Percentiles rank a stretch among this genome's conserved stretches.
These are phyloP conservation scores for Siniperca undulata DNA, from an alignment of 2,797 vertebrate species.

Conservation along the genomic window DNA sequence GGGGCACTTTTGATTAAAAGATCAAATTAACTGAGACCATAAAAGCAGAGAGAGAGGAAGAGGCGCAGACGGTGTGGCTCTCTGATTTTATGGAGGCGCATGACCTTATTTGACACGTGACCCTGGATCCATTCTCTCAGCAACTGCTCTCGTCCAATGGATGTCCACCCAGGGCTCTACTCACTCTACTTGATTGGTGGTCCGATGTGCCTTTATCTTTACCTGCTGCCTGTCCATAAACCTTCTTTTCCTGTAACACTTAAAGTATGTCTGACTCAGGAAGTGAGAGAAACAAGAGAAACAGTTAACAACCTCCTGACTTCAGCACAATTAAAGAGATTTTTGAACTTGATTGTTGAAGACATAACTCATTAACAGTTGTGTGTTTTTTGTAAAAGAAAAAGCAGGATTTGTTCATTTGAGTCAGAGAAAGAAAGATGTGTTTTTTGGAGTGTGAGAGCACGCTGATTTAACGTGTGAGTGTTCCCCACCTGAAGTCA, in stretches of 20 bases:
- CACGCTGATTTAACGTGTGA: conserved; percentile 55
- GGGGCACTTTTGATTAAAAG: conserved; percentile 81
- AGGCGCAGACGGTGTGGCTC: conserved; percentile 49
- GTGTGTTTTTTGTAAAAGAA: conserved; percentile 14
- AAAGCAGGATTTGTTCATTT: conserved; percentile 34
- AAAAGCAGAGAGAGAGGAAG: conserved; percentile 73
- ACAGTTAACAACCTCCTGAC: conserved; percentile 19
- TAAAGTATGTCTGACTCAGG: conserved; percentile 15
- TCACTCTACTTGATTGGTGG: conserved; percentile 55
- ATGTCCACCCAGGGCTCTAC: conserved; percentile 50
- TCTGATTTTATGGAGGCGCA: conserved; percentile 79
- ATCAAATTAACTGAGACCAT: conserved; percentile 83
- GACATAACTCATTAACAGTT: conserved; percentile 58
- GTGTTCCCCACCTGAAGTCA: conserved; percentile 63
- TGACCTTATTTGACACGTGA: conserved; percentile 70
- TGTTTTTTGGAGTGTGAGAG: conserved; percentile 60
- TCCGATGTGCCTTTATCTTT: conserved; percentile 36
- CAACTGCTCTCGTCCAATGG: conserved; percentile 65
- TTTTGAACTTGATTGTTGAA: conserved; percentile 31
- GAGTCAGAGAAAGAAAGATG: conserved; percentile 26
- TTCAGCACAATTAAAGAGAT: conserved; percentile 12
- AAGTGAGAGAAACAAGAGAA: conserved; percentile 31
- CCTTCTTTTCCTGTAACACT: conserved; percentile 36
- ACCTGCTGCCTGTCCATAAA: conserved; percentile 45
- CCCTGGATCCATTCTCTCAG: conserved; percentile 70